Base-by-base conservation (phyloP, 2,113 vertebrate species). In the Notechis scutatus region DNA sequence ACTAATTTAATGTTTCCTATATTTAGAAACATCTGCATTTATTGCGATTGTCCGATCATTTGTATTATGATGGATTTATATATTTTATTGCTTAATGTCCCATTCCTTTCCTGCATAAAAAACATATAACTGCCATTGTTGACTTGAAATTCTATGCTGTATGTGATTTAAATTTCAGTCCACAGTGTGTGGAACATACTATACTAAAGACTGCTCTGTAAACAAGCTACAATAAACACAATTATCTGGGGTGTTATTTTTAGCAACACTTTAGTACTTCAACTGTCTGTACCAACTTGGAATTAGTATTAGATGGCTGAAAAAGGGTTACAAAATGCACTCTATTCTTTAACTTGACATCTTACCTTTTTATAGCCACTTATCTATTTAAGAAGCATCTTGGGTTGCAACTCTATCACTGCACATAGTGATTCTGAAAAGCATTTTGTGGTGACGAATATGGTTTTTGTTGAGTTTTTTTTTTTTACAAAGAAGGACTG, bases 301-400 rank as follows among this genome's bases (percentile, higher is more conserved):
- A 42, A 15, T 42, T 54, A 20, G 0, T 93, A 42, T 90, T 94
- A 74, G 92, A 91, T 93, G n/a, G 3, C 61, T 89, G 24, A 94
- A 91, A 57, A 91, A 95, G 95, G 47, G 86, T 90, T 24, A 91
- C 57, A 90, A 94, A 94, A 93, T 69, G 18, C 95, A 94, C 93
- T 92, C 93, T 88, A 42, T 34, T 94, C 81, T 87, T 91, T 91
- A 96, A 94, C 47, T 93, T 94, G 94, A 86, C 57, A 87, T 95
- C 90, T 24, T 91, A 12, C 93, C 47, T 54, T 95, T 96, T 91
- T 91, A 94, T 95, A 89, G 87, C 85, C 90, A 92, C 50, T 54
- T 91, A 95, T 95, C 86, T 92, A n/a, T 29, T 93, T 91, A 34
- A 39, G 59, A 14, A 74, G 69, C 34, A 42, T 61, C 57, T 93